A percentile compares a stretch with the other conserved stretches of the same genome.
These are phyloP conservation scores for Volucella zonaria DNA, from an alignment of 2,888 invertebrate genomes.

Conservation along the genomic window DNA sequence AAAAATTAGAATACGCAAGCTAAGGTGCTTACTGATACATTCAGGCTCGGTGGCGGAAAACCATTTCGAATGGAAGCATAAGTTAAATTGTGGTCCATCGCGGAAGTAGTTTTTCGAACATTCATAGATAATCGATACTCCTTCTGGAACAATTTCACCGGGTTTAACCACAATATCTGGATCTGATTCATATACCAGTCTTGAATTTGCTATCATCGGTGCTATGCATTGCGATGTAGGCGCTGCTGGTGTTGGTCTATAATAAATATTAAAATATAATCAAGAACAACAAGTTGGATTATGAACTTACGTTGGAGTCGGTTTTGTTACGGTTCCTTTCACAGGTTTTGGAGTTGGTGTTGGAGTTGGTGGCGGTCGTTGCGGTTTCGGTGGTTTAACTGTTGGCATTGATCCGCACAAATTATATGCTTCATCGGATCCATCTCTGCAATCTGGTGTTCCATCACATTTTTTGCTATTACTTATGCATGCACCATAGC, in stretches of 20 bases:
- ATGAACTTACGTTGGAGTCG: slow-evolving; percentile 5
- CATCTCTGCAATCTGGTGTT: slow-evolving; percentile 76
- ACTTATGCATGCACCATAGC: slow-evolving; percentile 77
- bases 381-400: neutral
- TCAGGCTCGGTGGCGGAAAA: neutral
- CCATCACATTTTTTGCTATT: slow-evolving; percentile 75
- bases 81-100: slow-evolving; percentile 31
- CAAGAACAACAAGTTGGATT: neutral
- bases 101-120: slow-evolving; percentile 22
- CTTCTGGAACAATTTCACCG: slow-evolving; percentile 18
- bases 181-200: slow-evolving; percentile 1
- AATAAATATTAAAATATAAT: no score
- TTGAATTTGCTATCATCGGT: slow-evolving; percentile 26
- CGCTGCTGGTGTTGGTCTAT: neutral
- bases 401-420: slow-evolving; percentile 68
- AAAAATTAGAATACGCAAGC: neutral
- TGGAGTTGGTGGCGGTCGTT: neutral
- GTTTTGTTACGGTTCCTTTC: neutral
- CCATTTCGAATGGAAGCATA: slow-evolving; percentile 39
- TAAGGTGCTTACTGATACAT: slow-evolving; percentile 32
- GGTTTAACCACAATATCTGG: neutral
- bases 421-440: slow-evolving; percentile 76
- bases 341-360: neutral
- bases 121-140: slow-evolving; percentile 19
- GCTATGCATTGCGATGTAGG: slow-evolving; percentile 26